Conservation (phyloP, 2,797 vertebrate genomes). For the Apogon talboti region DNA sequence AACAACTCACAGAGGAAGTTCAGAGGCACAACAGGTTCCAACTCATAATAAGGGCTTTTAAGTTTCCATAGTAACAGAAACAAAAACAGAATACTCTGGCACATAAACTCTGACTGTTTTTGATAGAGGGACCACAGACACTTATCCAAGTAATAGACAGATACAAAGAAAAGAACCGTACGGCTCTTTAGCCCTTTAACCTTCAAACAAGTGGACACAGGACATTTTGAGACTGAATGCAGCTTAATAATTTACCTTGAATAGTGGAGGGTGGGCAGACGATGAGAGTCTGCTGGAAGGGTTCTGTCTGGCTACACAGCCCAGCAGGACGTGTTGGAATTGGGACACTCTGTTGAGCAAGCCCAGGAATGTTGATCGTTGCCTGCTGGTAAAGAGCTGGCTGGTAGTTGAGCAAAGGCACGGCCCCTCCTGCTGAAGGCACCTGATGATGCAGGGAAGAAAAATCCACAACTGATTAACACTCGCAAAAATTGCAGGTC, state of each 20-base stretch:
- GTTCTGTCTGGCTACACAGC: conserved; percentile 93
- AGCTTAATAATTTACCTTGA: conserved; percentile 90
- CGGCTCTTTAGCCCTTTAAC: background rate
- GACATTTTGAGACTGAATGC: background rate
- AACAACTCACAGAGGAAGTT: background rate
- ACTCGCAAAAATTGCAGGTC: background rate
- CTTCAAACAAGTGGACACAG: background rate
- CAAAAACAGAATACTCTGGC: background rate
- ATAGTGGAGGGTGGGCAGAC: conserved; percentile 95
- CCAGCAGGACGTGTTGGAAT: conserved; percentile 92
- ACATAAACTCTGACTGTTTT: background rate
- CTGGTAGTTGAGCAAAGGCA: conserved; percentile 96
- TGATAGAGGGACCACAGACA: background rate
- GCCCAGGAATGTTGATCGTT: conserved; percentile 95
- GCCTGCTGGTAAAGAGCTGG: conserved; percentile 96
- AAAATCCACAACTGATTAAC: conserved; percentile 68
- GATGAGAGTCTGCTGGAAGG: conserved; percentile 98
- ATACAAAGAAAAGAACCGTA: background rate
- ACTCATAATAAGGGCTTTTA: background rate
- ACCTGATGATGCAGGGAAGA: conserved; percentile 84
- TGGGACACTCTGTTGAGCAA: conserved; percentile 94
- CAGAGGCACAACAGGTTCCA: background rate
- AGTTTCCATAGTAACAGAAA: background rate
- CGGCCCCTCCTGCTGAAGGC: conserved; percentile 92
- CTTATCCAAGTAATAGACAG: background rate